Base-by-base conservation (phyloP, 2,888 invertebrate genomes). In the Drosophila ezoana region DNA sequence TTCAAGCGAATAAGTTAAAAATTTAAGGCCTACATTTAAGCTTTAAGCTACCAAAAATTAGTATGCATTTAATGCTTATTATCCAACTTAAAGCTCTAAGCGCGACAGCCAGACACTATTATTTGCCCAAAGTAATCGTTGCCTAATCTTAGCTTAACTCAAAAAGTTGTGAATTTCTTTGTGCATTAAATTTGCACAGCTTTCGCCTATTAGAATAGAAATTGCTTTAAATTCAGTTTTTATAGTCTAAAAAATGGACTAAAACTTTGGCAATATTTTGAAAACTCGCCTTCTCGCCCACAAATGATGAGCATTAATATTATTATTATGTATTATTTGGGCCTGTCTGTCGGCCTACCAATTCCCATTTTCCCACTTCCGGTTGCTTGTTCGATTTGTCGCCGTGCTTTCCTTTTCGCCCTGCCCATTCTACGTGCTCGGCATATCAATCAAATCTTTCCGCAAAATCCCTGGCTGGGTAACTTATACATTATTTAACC, bases 401-500 rank as follows among this genome's bases (percentile, higher is more conserved):
- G 54, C 41, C 43, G 38, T 53, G 49, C 40, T 68, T 65, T 1
- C 43, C 56, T 32, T 14, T 45, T 37, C 1, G 35, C 11, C 13
- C 49, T 32, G 44, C 14, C 47, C 44, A 10, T 28, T n/a, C 44
- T 47, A 74, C 74, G 81, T 86, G 77, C 62, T 23, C 49, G 47
- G 61, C 64, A 79, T 82, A 66, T 70, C 75, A 81, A 87, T 72
- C 69, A 77, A 79, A 77, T 63, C 57, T 37, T 18, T 53, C n/a
- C 49, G 10, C 54, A 62, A 79, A 76, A 70, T 86, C 78, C 72
- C 64, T 32, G 43, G 48, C 54, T 43, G 49, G 44, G 44, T 38
- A 68, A 64, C 75, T 65, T 72, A 66, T 87, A 41, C 57, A 78
- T 81, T 81, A 84, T 84, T 81, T 72, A 81, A 75, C 68, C 67